Evolutionary conservation across 2,797 vertebrate species (phyloP).

Genomic region (Babyrousa celebensis): DNA sequence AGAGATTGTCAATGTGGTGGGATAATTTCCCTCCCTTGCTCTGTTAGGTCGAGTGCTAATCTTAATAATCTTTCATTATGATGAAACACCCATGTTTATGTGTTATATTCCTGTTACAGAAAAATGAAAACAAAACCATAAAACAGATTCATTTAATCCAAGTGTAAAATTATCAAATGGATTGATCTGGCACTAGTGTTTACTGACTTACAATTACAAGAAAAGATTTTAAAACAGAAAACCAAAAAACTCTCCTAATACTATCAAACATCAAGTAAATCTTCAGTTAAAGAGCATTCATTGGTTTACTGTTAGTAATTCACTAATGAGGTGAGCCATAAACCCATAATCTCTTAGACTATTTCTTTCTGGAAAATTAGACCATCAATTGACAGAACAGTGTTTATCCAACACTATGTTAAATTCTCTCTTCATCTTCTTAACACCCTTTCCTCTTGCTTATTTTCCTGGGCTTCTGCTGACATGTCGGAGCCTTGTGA

Average conservation of each 20-base stretch:
- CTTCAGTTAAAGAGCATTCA: conserved; percentile 83
- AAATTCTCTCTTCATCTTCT: conserved; percentile 85
- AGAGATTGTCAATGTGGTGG: background rate
- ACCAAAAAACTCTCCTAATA: conserved; percentile 81
- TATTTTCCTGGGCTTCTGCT: conserved; percentile 85
- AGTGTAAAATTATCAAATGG: conserved; percentile 34
- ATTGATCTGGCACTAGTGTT: background rate
- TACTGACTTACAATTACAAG: conserved; percentile 74
- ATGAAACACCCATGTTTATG: background rate
- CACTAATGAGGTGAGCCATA: conserved; percentile 85
- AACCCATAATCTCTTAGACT: conserved; percentile 86
- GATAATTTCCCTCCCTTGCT: background rate
- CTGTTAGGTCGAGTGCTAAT: background rate
- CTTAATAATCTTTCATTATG: background rate
- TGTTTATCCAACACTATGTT: conserved; percentile 83
- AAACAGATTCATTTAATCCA: background rate
- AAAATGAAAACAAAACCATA: conserved; percentile 38
- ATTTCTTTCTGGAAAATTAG: conserved; percentile 84
- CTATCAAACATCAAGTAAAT: conserved; percentile 87
- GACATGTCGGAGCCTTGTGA: conserved; percentile 86
- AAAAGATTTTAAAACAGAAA: conserved; percentile 84
- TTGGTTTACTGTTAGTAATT: conserved; percentile 87
- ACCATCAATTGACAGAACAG: conserved; percentile 84
- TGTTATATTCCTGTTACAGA: conserved; percentile 50
- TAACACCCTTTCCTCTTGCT: conserved; percentile 78